A percentile compares a stretch with the other conserved stretches of the same genome.
These are phyloP conservation scores for Muscicapa comitata DNA, from an alignment of 2,797 vertebrate genomes.

Conservation along the genomic window DNA sequence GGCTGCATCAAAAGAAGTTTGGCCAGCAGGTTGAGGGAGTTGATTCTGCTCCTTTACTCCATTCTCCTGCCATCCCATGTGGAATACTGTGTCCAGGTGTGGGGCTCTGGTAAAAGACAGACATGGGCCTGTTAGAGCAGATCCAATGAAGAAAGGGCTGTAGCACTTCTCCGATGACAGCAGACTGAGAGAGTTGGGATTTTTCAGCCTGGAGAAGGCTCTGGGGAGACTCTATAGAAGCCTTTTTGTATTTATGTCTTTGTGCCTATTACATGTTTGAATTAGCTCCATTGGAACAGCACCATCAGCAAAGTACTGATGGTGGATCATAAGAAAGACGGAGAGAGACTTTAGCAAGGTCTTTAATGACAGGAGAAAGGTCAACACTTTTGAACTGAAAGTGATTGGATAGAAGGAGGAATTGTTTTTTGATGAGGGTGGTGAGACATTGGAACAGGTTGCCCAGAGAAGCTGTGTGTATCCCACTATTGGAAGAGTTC, in stretches of 20 bases:
- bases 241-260: not conserved
- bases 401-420: not conserved
- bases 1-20: not conserved
- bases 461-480: not conserved
- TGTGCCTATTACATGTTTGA: not conserved
- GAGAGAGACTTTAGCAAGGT: not conserved
- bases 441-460: not conserved
- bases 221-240: not conserved
- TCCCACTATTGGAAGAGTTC: not conserved
- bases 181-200: not conserved
- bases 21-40: not conserved
- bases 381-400: not conserved
- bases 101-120: not conserved
- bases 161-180: not conserved
- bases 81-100: not conserved
- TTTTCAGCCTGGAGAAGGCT: not conserved
- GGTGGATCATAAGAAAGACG: not conserved
- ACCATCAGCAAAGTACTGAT: not conserved
- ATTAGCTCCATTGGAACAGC: not conserved
- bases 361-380: not conserved
- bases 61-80: not conserved
- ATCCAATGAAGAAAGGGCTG: not conserved
- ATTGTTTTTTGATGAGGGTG: not conserved
- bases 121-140: not conserved
- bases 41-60: not conserved